These are phyloP conservation scores for Aquatica leii DNA, from an alignment of 2,888 invertebrate genomes.

Conservation along the genomic window DNA sequence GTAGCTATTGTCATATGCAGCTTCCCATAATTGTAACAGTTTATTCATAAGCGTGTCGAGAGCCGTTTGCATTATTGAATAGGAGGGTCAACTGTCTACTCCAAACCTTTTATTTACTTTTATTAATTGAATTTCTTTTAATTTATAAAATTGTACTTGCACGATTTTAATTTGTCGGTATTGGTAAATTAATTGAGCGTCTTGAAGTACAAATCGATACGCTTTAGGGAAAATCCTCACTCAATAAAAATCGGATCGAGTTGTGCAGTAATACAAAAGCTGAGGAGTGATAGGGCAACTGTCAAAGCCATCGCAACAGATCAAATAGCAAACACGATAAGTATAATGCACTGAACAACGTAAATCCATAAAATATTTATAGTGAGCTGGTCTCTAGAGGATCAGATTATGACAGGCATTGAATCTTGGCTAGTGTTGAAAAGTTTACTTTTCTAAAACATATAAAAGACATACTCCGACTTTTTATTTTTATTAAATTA, in stretches of 20 bases:
- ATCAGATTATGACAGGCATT: slow-evolving; percentile 60
- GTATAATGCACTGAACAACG: slow-evolving; percentile 62
- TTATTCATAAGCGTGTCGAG: slow-evolving; percentile 57
- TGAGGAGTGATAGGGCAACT: slow-evolving; percentile 48
- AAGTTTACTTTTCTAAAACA: no score
- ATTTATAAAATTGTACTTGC: slow-evolving; percentile 21
- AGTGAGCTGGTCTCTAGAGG: slow-evolving; percentile 54
- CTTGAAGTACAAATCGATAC: slow-evolving; percentile 17
- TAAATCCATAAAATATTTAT: slow-evolving; percentile 63
- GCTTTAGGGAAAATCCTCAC: slow-evolving; percentile 34
- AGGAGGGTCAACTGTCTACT: slow-evolving; percentile 59
- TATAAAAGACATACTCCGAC: no score
- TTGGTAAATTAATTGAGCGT: no score
- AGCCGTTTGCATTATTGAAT: slow-evolving; percentile 55
- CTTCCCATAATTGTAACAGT: slow-evolving; percentile 60
- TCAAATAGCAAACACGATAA: slow-evolving; percentile 61
- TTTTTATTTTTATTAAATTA: no score
- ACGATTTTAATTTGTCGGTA: not conserved
- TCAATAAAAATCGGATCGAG: slow-evolving; percentile 26
- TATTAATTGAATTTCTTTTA: slow-evolving; percentile 48
- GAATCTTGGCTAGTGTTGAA: slow-evolving; percentile 22
- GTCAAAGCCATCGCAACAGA: slow-evolving; percentile 53
- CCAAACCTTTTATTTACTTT: slow-evolving; percentile 58
- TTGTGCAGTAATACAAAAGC: slow-evolving; percentile 38
- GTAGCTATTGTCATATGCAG: slow-evolving; percentile 58